Evolutionary conservation across 2,888 invertebrate species (phyloP).

Genomic region (Temnothorax rugatulus): DNA sequence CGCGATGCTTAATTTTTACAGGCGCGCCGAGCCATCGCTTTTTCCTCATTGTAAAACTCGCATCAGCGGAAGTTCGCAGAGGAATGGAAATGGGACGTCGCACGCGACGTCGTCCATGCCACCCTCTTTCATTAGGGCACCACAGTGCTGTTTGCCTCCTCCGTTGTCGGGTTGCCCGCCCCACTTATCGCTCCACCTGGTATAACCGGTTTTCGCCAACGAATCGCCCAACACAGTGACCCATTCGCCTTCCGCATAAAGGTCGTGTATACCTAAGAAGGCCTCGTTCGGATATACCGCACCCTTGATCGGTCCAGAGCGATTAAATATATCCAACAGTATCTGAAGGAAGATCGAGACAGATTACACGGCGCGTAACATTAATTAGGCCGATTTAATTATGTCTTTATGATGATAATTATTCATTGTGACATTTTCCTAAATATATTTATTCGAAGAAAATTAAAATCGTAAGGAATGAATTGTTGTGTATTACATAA

Average conservation of each 20-base stretch:
- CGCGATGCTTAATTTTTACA: slow-evolving; percentile 20
- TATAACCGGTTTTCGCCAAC: slow-evolving; percentile 82
- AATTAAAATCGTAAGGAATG: background rate
- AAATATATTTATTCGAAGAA: background rate
- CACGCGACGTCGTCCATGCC: slow-evolving; percentile 82
- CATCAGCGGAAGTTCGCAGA: slow-evolving; percentile 79
- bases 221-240: slow-evolving; percentile 82
- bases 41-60: slow-evolving; percentile 28
- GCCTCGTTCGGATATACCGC: slow-evolving; percentile 77
- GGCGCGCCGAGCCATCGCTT: background rate
- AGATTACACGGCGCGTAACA: too few relatives aligned
- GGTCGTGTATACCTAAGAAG: slow-evolving; percentile 74
- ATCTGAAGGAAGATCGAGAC: slow-evolving; percentile 37
- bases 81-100: slow-evolving; percentile 79
- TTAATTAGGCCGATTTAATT: slow-evolving; percentile 6
- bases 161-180: slow-evolving; percentile 83
- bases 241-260: slow-evolving; percentile 83
- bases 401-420: slow-evolving; percentile 9
- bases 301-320: slow-evolving; percentile 74
- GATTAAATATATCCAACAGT: slow-evolving; percentile 67
- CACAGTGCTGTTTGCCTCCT: slow-evolving; percentile 75
- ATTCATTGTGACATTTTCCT: background rate
- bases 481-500: background rate
- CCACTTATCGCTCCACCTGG: slow-evolving; percentile 82
- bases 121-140: slow-evolving; percentile 79